Percentiles rank a stretch among this genome's conserved stretches.
phyloP scores from a whole-genome alignment of 2,797 vertebrate genomes.

The Pelochelys cantorii region DNA sequence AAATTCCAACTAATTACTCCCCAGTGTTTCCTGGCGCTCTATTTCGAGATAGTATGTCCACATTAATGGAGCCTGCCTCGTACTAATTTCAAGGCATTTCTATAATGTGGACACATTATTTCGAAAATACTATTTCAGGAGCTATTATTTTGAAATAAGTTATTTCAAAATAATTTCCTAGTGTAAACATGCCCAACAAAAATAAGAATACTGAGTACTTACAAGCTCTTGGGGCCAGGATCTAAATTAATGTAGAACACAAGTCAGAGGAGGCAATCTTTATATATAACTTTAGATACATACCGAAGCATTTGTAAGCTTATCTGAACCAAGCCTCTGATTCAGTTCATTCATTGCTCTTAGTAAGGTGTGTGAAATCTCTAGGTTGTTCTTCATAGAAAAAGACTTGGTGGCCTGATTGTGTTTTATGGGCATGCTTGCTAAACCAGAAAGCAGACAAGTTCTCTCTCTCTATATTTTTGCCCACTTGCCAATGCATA shows the following conservation, averaged over 20 bases:
- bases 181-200: neutral
- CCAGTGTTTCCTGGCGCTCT: too few relatives aligned
- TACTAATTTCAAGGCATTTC: too few relatives aligned
- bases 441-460: neutral
- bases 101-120: too few relatives aligned
- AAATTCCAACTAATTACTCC: too few relatives aligned
- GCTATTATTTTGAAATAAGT: too few relatives aligned
- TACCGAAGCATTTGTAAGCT: neutral
- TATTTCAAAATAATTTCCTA: too few relatives aligned
- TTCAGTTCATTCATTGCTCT: neutral
- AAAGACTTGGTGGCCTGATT: neutral
- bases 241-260: constrained; percentile 4
- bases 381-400: neutral
- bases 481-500: neutral
- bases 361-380: neutral
- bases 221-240: neutral
- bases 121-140: too few relatives aligned
- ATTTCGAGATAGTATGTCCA: too few relatives aligned
- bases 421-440: neutral
- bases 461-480: neutral
- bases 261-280: neutral
- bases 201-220: neutral
- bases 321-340: neutral
- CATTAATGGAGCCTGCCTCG: too few relatives aligned
- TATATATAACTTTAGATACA: neutral